Conservation (phyloP, 2,797 vertebrate species). For the Hemitrygon akajei region DNA sequence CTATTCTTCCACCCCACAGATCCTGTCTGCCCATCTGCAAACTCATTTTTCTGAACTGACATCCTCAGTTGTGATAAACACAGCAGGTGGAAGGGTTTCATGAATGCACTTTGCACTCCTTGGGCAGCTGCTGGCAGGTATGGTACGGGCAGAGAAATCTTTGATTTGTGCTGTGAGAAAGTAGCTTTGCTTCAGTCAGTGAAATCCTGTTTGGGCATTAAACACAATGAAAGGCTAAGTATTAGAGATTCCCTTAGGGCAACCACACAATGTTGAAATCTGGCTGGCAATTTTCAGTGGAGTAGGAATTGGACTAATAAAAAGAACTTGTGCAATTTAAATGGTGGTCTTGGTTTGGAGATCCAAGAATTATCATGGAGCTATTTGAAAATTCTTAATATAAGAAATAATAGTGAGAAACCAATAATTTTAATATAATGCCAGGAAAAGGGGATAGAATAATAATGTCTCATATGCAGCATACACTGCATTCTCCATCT, state of each 20-base stretch:
- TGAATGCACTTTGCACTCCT: neutral
- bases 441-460: neutral
- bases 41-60: neutral
- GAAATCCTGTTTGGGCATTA: neutral
- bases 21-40: neutral
- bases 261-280: neutral
- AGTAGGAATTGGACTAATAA: neutral
- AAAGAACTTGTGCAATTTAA: neutral
- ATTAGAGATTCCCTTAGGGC: neutral
- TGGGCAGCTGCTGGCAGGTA: neutral
- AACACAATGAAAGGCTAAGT: neutral
- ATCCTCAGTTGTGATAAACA: slow-evolving; percentile 17
- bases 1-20: neutral
- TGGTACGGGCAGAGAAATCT: neutral
- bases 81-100: neutral
- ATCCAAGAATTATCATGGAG: neutral
- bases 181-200: neutral
- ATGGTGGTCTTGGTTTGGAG: neutral
- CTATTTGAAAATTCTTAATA: neutral
- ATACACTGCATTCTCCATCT: neutral
- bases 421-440: neutral
- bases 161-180: neutral
- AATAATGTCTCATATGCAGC: neutral
- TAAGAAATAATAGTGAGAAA: neutral
- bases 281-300: neutral